Conservation (phyloP, 2,888 invertebrate species). For the Drosophila testacea region DNA sequence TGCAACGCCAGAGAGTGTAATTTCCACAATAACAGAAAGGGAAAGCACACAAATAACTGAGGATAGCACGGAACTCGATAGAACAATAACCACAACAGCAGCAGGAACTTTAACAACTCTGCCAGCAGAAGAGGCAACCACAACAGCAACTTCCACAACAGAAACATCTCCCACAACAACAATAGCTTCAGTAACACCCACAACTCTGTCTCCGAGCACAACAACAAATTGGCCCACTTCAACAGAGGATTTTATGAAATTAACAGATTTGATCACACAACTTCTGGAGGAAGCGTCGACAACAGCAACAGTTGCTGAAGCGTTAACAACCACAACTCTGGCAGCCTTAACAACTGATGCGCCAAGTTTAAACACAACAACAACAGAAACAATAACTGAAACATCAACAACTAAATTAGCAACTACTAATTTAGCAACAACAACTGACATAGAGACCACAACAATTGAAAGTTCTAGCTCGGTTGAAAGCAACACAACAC, state of each 20-base stretch:
- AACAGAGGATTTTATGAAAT: conserved; percentile 60
- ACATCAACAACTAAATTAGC: conserved; percentile 11
- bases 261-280: conserved; percentile 60
- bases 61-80: neutral
- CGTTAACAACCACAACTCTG: conserved; percentile 1
- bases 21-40: neutral
- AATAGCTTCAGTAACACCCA: conserved; percentile 2
- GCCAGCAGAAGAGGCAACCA: conserved; percentile 13
- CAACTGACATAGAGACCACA: neutral
- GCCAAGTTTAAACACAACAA: conserved; percentile 12
- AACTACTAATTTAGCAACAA: conserved; percentile 1
- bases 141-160: conserved; percentile 10
- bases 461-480: conserved; percentile 6
- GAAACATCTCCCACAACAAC: neutral
- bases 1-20: conserved; percentile 14
- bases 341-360: conserved; percentile 28
- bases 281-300: conserved; percentile 48
- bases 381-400: conserved; percentile 5
- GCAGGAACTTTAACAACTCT: neutral
- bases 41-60: conserved; percentile 16
- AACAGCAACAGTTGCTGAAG: conserved; percentile 15
- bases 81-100: neutral
- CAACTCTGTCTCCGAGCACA: neutral
- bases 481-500: conserved; percentile 7
- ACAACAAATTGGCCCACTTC: conserved; percentile 58